Conservation (phyloP, 2,113 vertebrate species). For the Stictonetta naevosa region DNA sequence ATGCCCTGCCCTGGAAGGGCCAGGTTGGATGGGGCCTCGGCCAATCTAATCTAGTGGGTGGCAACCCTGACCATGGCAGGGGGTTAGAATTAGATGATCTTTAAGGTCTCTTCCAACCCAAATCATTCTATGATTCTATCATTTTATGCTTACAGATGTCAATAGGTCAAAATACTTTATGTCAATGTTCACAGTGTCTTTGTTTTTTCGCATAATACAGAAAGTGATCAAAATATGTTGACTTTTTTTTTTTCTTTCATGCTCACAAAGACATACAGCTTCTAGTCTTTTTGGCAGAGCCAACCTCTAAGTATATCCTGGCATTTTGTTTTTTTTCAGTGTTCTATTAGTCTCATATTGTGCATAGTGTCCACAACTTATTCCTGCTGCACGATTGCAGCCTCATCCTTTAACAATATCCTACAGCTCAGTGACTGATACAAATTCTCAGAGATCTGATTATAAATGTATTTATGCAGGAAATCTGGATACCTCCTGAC, state of each 20-base stretch:
- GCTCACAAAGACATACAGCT: neutral
- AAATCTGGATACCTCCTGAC: neutral
- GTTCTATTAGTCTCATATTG: neutral
- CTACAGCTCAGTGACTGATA: neutral
- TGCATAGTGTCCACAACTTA: neutral
- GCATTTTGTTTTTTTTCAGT: neutral
- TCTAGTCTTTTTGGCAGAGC: neutral
- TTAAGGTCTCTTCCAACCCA: too few relatives aligned
- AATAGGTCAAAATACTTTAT: neutral
- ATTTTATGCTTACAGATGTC: neutral
- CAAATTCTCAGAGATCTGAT: neutral
- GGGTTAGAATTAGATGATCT: too few relatives aligned
- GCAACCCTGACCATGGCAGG: too few relatives aligned
- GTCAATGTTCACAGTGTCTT: neutral
- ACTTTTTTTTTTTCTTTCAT: neutral
- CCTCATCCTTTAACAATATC: neutral
- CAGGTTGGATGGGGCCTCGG: too few relatives aligned
- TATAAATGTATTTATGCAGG: neutral
- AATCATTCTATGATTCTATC: too few relatives aligned
- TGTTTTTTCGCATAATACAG: neutral
- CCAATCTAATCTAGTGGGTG: too few relatives aligned
- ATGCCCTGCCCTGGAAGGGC: too few relatives aligned
- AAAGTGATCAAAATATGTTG: neutral
- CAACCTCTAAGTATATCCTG: neutral
- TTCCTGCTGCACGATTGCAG: neutral